Percentiles rank a stretch among this genome's conserved stretches.
phyloP scores from a whole-genome alignment of 2,797 vertebrate species.

The Lophotriccus pileatus region DNA sequence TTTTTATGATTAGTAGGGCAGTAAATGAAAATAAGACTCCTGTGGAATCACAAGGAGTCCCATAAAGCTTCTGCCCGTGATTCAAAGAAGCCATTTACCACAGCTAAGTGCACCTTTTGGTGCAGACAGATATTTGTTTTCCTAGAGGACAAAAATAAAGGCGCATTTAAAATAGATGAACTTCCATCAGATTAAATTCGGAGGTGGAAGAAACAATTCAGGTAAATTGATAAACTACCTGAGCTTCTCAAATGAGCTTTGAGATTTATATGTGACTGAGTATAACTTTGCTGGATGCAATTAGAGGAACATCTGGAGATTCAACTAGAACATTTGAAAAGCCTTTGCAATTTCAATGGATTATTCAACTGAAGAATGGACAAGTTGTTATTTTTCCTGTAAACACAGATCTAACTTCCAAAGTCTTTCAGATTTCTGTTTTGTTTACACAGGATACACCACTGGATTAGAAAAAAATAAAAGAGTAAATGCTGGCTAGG shows the following conservation, averaged over 20 bases:
- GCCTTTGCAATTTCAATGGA: constrained; percentile 1
- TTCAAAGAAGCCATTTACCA: constrained; percentile 33
- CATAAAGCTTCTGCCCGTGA: constrained; percentile 52
- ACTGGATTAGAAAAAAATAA: neutral
- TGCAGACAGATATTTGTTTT: constrained; percentile 37
- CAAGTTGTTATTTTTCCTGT: neutral
- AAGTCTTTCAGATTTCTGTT: neutral
- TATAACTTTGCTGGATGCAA: constrained; percentile 5
- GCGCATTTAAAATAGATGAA: neutral
- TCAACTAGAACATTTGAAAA: neutral
- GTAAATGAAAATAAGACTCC: constrained; percentile 53
- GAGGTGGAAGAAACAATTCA: constrained; percentile 22
- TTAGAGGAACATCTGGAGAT: constrained; percentile 41
- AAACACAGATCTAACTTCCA: neutral
- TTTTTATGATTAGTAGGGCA: constrained; percentile 48
- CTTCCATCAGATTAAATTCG: constrained; percentile 24
- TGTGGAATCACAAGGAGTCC: constrained; percentile 15
- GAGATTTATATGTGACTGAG: neutral
- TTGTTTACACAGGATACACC: neutral
- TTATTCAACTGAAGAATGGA: constrained; percentile 20
- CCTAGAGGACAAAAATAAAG: constrained; percentile 19
- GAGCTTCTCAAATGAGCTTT: neutral
- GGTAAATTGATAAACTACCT: constrained; percentile 49
- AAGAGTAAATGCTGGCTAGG: neutral
- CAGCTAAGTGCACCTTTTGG: constrained; percentile 16